These are phyloP conservation scores for Hozukius guyotensis DNA, from an alignment of 2,797 vertebrate genomes.

Conservation along the genomic window DNA sequence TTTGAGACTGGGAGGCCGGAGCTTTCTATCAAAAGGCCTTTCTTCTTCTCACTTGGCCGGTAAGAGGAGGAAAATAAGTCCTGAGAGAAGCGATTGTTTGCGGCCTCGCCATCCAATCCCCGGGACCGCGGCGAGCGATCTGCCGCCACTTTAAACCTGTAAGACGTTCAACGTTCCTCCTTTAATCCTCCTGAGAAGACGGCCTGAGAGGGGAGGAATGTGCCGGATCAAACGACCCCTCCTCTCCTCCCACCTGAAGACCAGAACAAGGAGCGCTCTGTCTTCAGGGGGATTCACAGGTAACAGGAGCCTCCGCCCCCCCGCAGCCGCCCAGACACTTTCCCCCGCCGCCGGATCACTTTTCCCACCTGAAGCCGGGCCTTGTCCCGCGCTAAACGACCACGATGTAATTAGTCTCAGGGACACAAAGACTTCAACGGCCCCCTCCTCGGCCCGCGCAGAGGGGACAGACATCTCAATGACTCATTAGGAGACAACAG, in stretches of 20 bases:
- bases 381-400: conserved; percentile 77
- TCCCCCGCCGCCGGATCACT: conserved; percentile 51
- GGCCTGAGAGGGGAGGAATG: conserved; percentile 52
- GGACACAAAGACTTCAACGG: conserved; percentile 74
- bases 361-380: conserved; percentile 67
- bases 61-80: conserved; percentile 44
- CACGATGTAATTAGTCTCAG: conserved; percentile 80
- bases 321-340: conserved; percentile 7
- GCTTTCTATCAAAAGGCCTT: not conserved
- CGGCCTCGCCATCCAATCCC: conserved; percentile 23
- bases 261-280: conserved; percentile 70
- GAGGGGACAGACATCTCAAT: conserved; percentile 52
- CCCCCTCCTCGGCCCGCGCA: conserved; percentile 16
- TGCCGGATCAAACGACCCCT: conserved; percentile 63
- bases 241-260: not conserved
- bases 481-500: conserved; percentile 84
- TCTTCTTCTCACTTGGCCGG: conserved; percentile 16
- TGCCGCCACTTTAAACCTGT: conserved; percentile 40
- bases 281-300: conserved; percentile 57
- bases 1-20: not conserved
- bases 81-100: conserved; percentile 50
- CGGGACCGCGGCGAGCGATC: conserved; percentile 19
- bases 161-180: conserved; percentile 18
- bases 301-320: conserved; percentile 44
- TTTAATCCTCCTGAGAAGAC: conserved; percentile 77